Base-by-base conservation (phyloP, 2,113 vertebrate species). In the Clarias gariepinus region DNA sequence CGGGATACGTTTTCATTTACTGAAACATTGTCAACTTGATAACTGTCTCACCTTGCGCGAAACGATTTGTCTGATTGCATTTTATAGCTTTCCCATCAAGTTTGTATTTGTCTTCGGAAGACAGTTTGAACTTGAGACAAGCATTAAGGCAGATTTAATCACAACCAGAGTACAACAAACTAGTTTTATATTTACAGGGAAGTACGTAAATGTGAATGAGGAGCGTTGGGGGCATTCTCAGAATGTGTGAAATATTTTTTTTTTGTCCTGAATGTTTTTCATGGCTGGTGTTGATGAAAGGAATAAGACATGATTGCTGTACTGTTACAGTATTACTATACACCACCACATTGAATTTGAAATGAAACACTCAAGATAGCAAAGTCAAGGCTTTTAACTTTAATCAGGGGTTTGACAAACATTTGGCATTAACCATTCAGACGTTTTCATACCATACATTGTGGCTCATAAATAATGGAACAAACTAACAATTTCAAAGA, bases 31-130 rank as follows among this genome's bases (percentile, higher is more conserved):
- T 55, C 57, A 52, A 77, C 9, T 9, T 63, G 73, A 64, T 63
- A 69, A 80, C 16, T 64, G 85, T 58, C 76, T 41, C 63, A 30
- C 18, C 25, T 23, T 53, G 12, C 15, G 7, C 47, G 8, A 33
- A 64, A 30, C 2, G 4, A 83, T 83, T 33, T 85, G 58, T 77
- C 8, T 36, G 36, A 15, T 85, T 64, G 11, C 21, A 2, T 78
- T 77, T 85, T 85, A 81, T 71, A 58, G 77, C 63, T 81, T 81
- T 86, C 30, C 47, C 28, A 74, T 66, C 18, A 16, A n/a, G 18
- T 41, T 16, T 36, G 28, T 25, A 76, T 52, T 76, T 76, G 19
- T 41, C 73, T 53, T 12, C 73, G 25, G 52, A 6, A 53, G 73
- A 25, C 47, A 74, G 23, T 12, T 25, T 2, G 73, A 52, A 11